Evolutionary conservation across 2,888 invertebrate genomes (phyloP), one percentile per base, ranked within the genome.

Genomic region (Lasioglossum oenotherae): DNA sequence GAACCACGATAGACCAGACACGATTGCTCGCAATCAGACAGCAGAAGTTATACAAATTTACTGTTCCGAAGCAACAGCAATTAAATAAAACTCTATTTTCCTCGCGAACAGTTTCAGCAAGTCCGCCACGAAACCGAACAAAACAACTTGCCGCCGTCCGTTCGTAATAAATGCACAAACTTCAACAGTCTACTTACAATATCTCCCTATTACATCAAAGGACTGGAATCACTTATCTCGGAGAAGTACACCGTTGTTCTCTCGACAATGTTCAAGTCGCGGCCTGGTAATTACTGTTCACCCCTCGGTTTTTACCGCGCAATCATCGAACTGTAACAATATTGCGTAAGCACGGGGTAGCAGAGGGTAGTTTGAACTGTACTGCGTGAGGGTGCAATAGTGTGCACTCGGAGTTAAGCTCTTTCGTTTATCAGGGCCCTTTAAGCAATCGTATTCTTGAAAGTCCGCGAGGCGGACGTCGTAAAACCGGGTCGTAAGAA

Each of bases 401-500:
- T 16, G 16, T 27, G 60, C 27, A 64, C 60, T 64, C 60, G 27
- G 27, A 60, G 46, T 41, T 76, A 49, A 69, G 46, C 69, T 69
- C 2, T 49, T 27, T 6, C n/a, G 46, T 49, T 69, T 49, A 53
- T 60, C 74, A 27, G 38, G n/a, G 49, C 23, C 46, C 64, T 72
- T 73, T 49, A 46, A 53, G 69, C 46, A 41, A 78, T 14, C 77
- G 69, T 53, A 38, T 16, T n/a, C 31, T 10, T 38, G 16, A 8
- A 49, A 69, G 67, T 44, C n/a, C n/a, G 49, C n/a, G 76, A 23
- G 77, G 38, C n/a, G 27, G 19, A 27, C 27, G 69, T 38, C 77
- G 64, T 78, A 78, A 78, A 78, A 78, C 69, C n/a, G 19, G 38
- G 49, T 78, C 77, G 69, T 69, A 78, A 53, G 46, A 49, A 67